A percentile compares a stretch with the other conserved stretches of the same genome.
phyloP scores from a whole-genome alignment of 2,888 invertebrate species.

The Eulithis testata region DNA sequence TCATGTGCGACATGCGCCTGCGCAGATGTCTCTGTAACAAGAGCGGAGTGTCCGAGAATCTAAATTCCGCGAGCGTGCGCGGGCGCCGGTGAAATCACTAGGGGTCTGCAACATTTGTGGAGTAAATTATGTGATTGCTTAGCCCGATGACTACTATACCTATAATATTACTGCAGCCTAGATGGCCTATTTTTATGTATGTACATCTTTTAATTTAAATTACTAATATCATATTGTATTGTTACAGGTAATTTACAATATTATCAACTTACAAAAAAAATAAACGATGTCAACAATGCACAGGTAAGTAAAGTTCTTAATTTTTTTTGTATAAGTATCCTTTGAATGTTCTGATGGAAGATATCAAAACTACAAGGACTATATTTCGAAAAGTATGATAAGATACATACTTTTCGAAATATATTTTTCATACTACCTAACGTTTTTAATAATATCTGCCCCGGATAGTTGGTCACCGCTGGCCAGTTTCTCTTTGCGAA shows the following conservation, averaged over 20 bases:
- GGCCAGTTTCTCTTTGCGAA: conserved; percentile 73
- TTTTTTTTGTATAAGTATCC: too few relatives aligned
- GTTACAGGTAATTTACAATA: conserved; percentile 59
- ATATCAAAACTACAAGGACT: too few relatives aligned
- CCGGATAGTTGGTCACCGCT: conserved; percentile 72
- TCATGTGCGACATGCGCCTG: conserved; percentile 52
- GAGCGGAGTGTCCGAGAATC: conserved; percentile 70
- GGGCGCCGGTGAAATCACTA: conserved; percentile 64
- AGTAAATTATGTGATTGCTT: too few relatives aligned
- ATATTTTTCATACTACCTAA: too few relatives aligned
- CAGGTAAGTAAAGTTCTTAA: conserved; percentile 20
- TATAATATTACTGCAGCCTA: too few relatives aligned
- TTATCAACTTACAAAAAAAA: conserved; percentile 19
- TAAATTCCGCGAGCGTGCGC: conserved; percentile 66
- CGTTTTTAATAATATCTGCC: conserved; percentile 45
- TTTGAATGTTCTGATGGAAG: too few relatives aligned
- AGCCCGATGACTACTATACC: too few relatives aligned
- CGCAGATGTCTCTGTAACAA: conserved; percentile 70
- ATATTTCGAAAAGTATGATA: too few relatives aligned
- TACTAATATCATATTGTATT: conserved; percentile 26
- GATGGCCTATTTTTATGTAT: too few relatives aligned
- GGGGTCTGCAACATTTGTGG: conserved; percentile 58
- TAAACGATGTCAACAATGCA: conserved; percentile 1
- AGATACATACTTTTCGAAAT: too few relatives aligned
- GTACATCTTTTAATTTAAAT: too few relatives aligned